These are phyloP conservation scores for Zaprionus ornatus DNA, from an alignment of 1,140 invertebrate species.

Conservation along the genomic window DNA sequence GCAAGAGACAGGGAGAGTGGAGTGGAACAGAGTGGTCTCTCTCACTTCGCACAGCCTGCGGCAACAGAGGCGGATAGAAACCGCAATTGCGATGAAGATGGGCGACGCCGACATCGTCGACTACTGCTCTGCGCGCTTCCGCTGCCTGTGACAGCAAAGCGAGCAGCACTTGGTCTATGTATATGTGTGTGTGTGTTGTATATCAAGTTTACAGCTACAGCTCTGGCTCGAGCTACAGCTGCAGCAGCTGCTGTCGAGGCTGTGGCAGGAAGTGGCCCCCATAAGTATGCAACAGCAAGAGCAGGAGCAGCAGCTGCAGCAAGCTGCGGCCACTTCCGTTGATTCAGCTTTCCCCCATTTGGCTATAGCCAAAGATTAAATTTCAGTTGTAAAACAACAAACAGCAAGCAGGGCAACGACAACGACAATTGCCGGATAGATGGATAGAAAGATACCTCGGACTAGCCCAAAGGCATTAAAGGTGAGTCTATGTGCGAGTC, in stretches of 20 bases:
- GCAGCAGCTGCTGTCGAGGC: conserved; percentile 16
- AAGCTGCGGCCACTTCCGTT: conserved; percentile 41
- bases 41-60: neutral
- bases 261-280: conserved; percentile 32
- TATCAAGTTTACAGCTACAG: conserved; percentile 37
- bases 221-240: conserved; percentile 8
- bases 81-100: conserved; percentile 41
- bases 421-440: conserved; percentile 25
- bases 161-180: conserved; percentile 17
- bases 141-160: conserved; percentile 21
- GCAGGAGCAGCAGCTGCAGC: conserved; percentile 23
- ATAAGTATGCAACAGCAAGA: conserved; percentile 48
- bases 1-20: neutral
- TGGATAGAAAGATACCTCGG: neutral
- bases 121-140: conserved; percentile 27
- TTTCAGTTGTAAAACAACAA: conserved; percentile 23
- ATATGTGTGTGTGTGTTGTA: conserved; percentile 36
- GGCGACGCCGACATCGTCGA: conserved; percentile 6
- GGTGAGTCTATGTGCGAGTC: neutral
- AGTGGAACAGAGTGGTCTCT: neutral
- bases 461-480: conserved; percentile 6
- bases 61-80: conserved; percentile 13
- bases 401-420: conserved; percentile 6
- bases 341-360: conserved; percentile 20
- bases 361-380: conserved; percentile 35